phyloP scores from a whole-genome alignment of 2,888 invertebrate genomes.

The Pollenia amentaria region DNA sequence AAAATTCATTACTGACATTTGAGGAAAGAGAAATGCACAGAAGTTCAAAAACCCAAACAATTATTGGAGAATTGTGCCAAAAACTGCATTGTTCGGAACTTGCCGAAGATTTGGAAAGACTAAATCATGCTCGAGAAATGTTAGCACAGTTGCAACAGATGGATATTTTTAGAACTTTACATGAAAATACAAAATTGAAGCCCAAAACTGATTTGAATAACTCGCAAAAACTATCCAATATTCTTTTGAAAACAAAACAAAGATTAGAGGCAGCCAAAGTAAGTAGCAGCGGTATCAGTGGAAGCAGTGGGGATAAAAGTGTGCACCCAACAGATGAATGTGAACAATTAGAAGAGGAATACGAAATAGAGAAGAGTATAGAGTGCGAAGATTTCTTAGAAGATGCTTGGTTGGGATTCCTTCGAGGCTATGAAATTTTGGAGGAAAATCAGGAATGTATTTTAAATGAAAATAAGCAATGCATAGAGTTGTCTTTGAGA shows the following conservation, averaged over 20 bases:
- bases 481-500: slow-evolving; percentile 75
- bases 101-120: slow-evolving; percentile 76
- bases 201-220: not conserved
- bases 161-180: slow-evolving; percentile 70
- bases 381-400: slow-evolving; percentile 15
- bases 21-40: slow-evolving; percentile 17
- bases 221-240: not conserved
- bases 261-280: not conserved
- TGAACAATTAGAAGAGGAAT: slow-evolving; percentile 21
- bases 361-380: not conserved
- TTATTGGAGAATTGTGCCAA: slow-evolving; percentile 74
- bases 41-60: slow-evolving; percentile 19
- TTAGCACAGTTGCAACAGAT: slow-evolving; percentile 76
- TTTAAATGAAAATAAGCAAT: slow-evolving; percentile 77
- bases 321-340: not conserved
- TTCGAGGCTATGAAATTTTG: slow-evolving; percentile 78
- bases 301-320: not conserved
- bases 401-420: slow-evolving; percentile 78
- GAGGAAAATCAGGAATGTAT: slow-evolving; percentile 67
- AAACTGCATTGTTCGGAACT: slow-evolving; percentile 76
- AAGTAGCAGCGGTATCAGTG: not conserved
- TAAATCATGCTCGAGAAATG: slow-evolving; percentile 78
- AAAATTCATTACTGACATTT: not conserved
- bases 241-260: slow-evolving; percentile 29
- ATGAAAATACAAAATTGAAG: not conserved